These are phyloP conservation scores for Cryptotermes secundus DNA, from an alignment of 1,140 invertebrate genomes.

Conservation along the genomic window DNA sequence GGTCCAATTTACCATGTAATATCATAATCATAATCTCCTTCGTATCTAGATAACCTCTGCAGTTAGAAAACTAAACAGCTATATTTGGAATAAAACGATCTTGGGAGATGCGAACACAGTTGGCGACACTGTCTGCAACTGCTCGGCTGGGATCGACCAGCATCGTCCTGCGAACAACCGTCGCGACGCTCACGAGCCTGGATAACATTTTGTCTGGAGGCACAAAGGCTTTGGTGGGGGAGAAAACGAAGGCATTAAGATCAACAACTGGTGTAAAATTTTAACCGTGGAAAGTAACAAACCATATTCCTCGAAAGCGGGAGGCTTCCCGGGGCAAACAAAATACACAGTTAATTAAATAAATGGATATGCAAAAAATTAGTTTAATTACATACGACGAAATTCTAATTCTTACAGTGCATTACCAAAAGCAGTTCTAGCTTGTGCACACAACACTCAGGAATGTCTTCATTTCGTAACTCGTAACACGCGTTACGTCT, in stretches of 20 bases:
- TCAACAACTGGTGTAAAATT: not conserved
- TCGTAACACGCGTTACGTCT: too few species aligned
- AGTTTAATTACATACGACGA: not conserved
- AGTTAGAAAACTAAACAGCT: too few species aligned
- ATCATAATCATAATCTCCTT: too few species aligned
- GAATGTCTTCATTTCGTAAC: too few species aligned
- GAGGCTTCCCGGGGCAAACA: not conserved
- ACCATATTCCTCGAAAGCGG: not conserved
- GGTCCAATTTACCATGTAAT: too few species aligned
- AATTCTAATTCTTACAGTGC: not conserved
- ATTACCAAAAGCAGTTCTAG: not conserved
- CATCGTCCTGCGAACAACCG: conserved; percentile 1
- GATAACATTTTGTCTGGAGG: not conserved
- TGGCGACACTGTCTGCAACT: not conserved
- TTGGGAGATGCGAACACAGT: not conserved
- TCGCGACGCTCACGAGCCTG: conserved; percentile 8
- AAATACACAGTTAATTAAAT: too few species aligned
- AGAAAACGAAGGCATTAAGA: not conserved
- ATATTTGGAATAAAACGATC: not conserved
- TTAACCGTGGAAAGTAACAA: not conserved
- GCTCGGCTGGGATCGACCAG: not conserved
- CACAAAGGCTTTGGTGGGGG: not conserved
- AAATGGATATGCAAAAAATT: not conserved
- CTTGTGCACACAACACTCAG: not conserved
- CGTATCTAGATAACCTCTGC: too few species aligned